phyloP scores from a whole-genome alignment of 2,888 invertebrate genomes.

The Microctonus brassicae region DNA sequence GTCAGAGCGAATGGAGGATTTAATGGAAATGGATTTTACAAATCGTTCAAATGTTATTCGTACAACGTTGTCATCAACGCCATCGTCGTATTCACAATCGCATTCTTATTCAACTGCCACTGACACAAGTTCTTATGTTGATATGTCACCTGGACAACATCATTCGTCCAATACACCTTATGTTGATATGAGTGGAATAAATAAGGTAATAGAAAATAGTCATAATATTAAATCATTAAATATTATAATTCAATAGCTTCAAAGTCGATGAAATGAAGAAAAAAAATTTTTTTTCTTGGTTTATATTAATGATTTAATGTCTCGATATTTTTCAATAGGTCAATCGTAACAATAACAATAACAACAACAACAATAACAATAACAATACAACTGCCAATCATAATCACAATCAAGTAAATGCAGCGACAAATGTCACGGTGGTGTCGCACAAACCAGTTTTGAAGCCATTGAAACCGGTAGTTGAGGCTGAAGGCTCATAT shows the following conservation, averaged over 20 bases:
- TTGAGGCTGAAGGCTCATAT: constrained; percentile 66
- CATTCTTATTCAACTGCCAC: constrained; percentile 67
- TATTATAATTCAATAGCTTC: background rate
- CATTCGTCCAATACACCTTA: constrained; percentile 62
- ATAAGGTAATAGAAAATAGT: constrained; percentile 58
- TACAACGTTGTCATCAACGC: constrained; percentile 57
- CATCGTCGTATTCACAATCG: constrained; percentile 58
- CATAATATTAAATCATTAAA: constrained; percentile 1
- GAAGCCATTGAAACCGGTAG: constrained; percentile 66
- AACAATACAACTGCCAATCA: constrained; percentile 68
- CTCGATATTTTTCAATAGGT: constrained; percentile 50
- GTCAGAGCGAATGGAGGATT: constrained; percentile 79
- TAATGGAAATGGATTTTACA: constrained; percentile 86
- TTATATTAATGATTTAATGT: constrained; percentile 24
- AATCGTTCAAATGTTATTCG: constrained; percentile 60
- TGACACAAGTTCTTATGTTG: constrained; percentile 70
- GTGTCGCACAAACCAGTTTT: constrained; percentile 62
- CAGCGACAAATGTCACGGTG: constrained; percentile 44
- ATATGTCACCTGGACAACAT: constrained; percentile 69
- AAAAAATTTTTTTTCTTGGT: background rate
- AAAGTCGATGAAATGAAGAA: background rate
- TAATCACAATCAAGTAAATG: constrained; percentile 63
- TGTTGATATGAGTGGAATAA: constrained; percentile 67
- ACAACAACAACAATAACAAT: constrained; percentile 55
- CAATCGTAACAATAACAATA: constrained; percentile 60